phyloP scores from a whole-genome alignment of 2,888 invertebrate genomes.

The Zeuzera pyrina region DNA sequence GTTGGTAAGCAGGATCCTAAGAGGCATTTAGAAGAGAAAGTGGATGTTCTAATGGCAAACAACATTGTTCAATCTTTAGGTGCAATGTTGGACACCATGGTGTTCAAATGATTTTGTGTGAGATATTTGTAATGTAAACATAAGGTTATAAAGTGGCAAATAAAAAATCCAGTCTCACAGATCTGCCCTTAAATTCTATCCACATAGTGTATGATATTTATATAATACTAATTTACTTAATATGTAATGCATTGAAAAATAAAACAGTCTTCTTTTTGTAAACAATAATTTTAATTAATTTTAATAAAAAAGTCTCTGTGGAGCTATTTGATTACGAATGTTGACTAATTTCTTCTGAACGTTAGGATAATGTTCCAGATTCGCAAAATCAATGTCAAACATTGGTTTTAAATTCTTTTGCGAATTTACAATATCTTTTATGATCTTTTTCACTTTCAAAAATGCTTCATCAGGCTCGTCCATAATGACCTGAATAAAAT shows the following conservation, averaged over 20 bases:
- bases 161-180: conserved; percentile 39
- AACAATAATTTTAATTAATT: conserved; percentile 17
- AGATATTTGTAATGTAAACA: conserved; percentile 12
- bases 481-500: conserved; percentile 38
- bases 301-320: conserved; percentile 43
- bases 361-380: conserved; percentile 30
- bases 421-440: conserved; percentile 37
- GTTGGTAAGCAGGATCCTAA: conserved; percentile 99
- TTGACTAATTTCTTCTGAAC: conserved; percentile 31
- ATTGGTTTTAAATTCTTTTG: conserved; percentile 42
- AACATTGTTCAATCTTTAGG: conserved; percentile 99
- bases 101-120: conserved; percentile 57
- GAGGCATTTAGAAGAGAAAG: conserved; percentile 98
- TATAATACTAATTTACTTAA: conserved; percentile 42
- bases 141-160: conserved; percentile 43
- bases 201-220: conserved; percentile 45
- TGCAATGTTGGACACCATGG: conserved; percentile 90
- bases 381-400: conserved; percentile 52
- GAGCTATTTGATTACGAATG: conserved; percentile 47
- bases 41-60: conserved; percentile 95
- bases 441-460: conserved; percentile 39
- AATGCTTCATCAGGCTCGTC: conserved; percentile 46
- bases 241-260: conserved; percentile 40
- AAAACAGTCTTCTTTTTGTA: conserved; percentile 43
- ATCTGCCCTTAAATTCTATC: conserved; percentile 20